Percentiles rank a stretch among this genome's conserved stretches.
These are phyloP conservation scores for Ennomos quercinarius DNA, from an alignment of 2,888 invertebrate genomes.

Conservation along the genomic window DNA sequence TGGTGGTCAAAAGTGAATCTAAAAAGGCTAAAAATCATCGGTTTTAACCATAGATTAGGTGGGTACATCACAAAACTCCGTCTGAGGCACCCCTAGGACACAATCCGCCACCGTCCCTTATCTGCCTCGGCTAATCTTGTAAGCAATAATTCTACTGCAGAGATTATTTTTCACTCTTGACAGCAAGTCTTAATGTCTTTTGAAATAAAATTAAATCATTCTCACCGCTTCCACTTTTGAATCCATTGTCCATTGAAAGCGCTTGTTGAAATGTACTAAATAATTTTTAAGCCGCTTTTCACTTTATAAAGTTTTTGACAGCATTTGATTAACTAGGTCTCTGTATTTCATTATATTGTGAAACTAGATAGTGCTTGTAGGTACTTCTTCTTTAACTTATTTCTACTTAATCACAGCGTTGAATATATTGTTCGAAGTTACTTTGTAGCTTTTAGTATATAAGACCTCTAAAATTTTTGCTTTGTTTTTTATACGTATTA, in stretches of 20 bases:
- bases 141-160: slow-evolving; percentile 75
- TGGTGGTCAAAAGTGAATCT: too few species aligned
- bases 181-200: slow-evolving; percentile 82
- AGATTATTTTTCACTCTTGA: slow-evolving; percentile 81
- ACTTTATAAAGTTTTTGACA: slow-evolving; percentile 29
- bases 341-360: slow-evolving; percentile 13
- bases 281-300: slow-evolving; percentile 35
- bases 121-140: slow-evolving; percentile 75
- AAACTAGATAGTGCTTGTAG: slow-evolving; percentile 1
- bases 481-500: slow-evolving; percentile 7
- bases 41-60: slow-evolving; percentile 5
- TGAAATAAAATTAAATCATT: slow-evolving; percentile 75
- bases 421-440: slow-evolving; percentile 1
- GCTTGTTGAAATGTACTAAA: slow-evolving; percentile 42
- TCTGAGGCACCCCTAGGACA: slow-evolving; percentile 35
- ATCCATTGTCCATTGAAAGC: slow-evolving; percentile 51
- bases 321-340: slow-evolving; percentile 27
- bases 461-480: neutral
- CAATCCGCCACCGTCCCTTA: slow-evolving; percentile 65
- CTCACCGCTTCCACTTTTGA: slow-evolving; percentile 55
- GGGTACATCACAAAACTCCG: slow-evolving; percentile 30
- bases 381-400: slow-evolving; percentile 4
- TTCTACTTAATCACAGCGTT: slow-evolving; percentile 4
- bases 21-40: too few species aligned
- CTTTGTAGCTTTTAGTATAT: slow-evolving; percentile 1